These are phyloP conservation scores for Fratercula arctica DNA, from an alignment of 2,797 vertebrate genomes.

Conservation along the genomic window DNA sequence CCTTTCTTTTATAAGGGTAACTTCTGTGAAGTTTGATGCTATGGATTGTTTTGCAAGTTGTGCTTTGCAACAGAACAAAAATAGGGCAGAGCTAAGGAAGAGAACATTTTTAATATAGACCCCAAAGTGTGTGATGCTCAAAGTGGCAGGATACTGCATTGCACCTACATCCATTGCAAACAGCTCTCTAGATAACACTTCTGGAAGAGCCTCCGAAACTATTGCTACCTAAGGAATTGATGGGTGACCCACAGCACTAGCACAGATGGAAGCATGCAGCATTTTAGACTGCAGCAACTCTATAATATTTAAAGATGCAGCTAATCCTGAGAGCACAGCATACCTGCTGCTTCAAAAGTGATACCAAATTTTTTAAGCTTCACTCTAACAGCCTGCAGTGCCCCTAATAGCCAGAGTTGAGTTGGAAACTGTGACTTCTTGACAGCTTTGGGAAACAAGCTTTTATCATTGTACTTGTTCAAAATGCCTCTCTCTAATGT, in stretches of 20 bases:
- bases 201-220: not conserved
- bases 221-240: not conserved
- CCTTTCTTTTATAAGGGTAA: conserved; percentile 1
- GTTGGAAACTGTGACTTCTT: not conserved
- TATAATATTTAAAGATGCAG: not conserved
- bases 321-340: not conserved
- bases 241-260: not conserved
- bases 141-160: conserved; percentile 67
- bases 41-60: conserved; percentile 3
- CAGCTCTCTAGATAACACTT: not conserved
- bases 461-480: not conserved
- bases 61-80: conserved; percentile 44
- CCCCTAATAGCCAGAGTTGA: not conserved
- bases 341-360: conserved; percentile 15
- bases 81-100: conserved; percentile 48
- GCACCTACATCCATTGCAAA: conserved; percentile 35
- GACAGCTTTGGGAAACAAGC: not conserved
- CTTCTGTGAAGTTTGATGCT: conserved; percentile 56
- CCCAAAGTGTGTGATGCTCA: conserved; percentile 27
- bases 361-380: not conserved
- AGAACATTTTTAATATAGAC: not conserved
- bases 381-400: not conserved
- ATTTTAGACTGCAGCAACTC: conserved; percentile 5
- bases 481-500: not conserved
- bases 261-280: not conserved